These are phyloP conservation scores for Tolmerus cingulatus DNA, from an alignment of 2,888 invertebrate species.

Conservation along the genomic window DNA sequence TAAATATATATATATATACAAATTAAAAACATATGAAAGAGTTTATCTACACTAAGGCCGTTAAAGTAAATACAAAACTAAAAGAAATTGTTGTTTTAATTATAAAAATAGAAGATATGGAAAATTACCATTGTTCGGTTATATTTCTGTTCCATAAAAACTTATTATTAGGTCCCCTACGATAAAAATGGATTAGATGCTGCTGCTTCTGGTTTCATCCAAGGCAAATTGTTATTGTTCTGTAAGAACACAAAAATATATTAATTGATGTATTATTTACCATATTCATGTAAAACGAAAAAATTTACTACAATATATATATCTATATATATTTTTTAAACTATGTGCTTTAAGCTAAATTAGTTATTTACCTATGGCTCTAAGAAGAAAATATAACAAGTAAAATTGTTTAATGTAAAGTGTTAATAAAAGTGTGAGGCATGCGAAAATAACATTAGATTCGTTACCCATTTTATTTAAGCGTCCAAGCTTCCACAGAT, in stretches of 20 bases:
- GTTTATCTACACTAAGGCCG: background rate
- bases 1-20: background rate
- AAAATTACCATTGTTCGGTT: constrained; percentile 31
- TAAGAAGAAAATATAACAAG: background rate
- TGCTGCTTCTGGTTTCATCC: constrained; percentile 63
- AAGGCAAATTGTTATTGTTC: constrained; percentile 60
- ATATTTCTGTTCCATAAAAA: constrained; percentile 17
- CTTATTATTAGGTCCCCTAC: constrained; percentile 51
- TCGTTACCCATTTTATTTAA: constrained; percentile 64
- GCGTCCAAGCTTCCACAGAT: constrained; percentile 65
- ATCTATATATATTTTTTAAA: background rate
- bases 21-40: background rate
- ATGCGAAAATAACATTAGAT: constrained; percentile 43
- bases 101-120: background rate
- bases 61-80: background rate
- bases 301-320: background rate
- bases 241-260: constrained; percentile 43
- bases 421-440: background rate
- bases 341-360: background rate
- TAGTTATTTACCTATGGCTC: background rate
- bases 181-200: constrained; percentile 64
- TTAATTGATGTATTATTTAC: background rate
- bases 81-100: background rate
- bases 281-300: background rate
- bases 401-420: background rate